Conservation (phyloP, 2,888 invertebrate species). For the Scotopteryx bipunctaria region DNA sequence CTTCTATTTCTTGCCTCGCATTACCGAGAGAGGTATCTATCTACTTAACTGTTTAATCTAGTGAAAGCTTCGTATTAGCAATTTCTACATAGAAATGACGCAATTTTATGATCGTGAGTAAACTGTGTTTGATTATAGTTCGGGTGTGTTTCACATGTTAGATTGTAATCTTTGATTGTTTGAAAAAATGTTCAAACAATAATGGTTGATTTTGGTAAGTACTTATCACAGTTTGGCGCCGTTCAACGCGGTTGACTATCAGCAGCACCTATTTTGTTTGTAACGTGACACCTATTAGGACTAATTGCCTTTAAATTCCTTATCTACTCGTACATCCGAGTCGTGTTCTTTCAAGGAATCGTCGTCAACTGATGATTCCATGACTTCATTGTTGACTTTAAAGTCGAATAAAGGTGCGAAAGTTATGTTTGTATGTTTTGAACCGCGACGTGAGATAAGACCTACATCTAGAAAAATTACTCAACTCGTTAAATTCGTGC, state of each 20-base stretch:
- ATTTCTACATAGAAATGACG: constrained; percentile 23
- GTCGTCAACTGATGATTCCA: constrained; percentile 11
- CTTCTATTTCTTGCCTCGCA: constrained; percentile 10
- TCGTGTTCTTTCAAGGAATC: constrained; percentile 15
- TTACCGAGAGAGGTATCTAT: constrained; percentile 9
- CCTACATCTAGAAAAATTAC: constrained; percentile 58
- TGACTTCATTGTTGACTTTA: constrained; percentile 32
- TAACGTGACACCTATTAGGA: constrained; percentile 47
- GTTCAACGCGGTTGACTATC: constrained; percentile 23
- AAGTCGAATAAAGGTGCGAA: constrained; percentile 12
- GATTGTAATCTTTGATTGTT: constrained; percentile 9
- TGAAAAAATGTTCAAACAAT: background rate
- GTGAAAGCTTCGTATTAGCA: constrained; percentile 23
- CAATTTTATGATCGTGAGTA: constrained; percentile 14
- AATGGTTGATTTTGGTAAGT: constrained; percentile 18
- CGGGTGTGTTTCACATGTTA: constrained; percentile 4
- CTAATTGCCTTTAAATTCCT: constrained; percentile 43
- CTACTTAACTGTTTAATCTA: constrained; percentile 20
- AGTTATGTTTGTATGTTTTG: constrained; percentile 17
- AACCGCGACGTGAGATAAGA: constrained; percentile 55
- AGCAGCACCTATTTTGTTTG: constrained; percentile 30
- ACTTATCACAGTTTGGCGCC: constrained; percentile 29
- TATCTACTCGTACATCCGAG: constrained; percentile 41
- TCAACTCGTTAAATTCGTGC: constrained; percentile 52
- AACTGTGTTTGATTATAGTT: constrained; percentile 12